These are phyloP conservation scores for Heliconius congener DNA, from an alignment of 1,140 invertebrate species.

Conservation along the genomic window DNA sequence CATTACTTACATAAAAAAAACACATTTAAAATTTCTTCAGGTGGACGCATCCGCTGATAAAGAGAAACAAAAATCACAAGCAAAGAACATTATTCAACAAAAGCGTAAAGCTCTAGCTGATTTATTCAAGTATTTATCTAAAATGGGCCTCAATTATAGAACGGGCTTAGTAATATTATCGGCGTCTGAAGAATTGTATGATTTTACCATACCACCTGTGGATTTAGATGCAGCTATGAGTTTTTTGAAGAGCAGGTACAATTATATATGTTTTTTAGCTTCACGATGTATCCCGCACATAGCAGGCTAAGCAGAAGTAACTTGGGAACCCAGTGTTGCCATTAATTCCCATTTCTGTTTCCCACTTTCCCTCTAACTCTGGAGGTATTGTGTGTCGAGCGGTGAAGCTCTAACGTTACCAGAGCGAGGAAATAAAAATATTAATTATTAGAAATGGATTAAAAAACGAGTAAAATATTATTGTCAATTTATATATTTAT, in stretches of 20 bases:
- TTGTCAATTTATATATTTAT: constrained; percentile 10
- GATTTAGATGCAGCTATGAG: constrained; percentile 82
- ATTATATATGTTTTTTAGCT: constrained; percentile 3
- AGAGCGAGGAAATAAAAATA: too few relatives aligned
- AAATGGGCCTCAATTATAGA: constrained; percentile 90
- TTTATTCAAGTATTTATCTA: constrained; percentile 89
- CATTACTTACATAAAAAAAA: too few relatives aligned
- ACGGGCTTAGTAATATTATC: constrained; percentile 84
- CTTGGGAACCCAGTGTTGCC: too few relatives aligned
- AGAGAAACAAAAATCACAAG: constrained; percentile 90
- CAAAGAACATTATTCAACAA: constrained; percentile 90
- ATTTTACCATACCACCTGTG: constrained; percentile 83
- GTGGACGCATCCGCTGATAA: constrained; percentile 84
- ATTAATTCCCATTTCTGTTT: too few relatives aligned
- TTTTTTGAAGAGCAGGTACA: constrained; percentile 77
- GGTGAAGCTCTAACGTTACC: too few relatives aligned
- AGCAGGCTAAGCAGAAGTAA: too few relatives aligned
- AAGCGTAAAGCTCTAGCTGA: constrained; percentile 92
- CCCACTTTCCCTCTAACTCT: too few relatives aligned
- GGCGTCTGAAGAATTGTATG: constrained; percentile 66
- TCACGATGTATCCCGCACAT: too few relatives aligned
- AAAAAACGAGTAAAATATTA: too few relatives aligned
- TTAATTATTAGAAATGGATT: too few relatives aligned
- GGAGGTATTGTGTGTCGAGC: too few relatives aligned
- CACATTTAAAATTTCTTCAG: constrained; percentile 52